Evolutionary conservation across 2,888 invertebrate species (phyloP).

Genomic region (Latheticus oryzae): DNA sequence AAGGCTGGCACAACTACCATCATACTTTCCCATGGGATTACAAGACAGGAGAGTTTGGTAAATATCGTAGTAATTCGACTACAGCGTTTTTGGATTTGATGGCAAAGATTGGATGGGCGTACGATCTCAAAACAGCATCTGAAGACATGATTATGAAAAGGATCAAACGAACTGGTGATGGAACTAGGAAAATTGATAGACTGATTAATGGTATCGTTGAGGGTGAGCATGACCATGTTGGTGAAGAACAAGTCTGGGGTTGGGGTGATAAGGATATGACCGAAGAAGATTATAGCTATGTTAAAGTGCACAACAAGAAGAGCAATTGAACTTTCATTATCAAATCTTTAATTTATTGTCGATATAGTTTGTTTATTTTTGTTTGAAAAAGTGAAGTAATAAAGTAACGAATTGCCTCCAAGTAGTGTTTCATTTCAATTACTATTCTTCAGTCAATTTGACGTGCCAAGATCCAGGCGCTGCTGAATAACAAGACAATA

Average conservation of each 20-base stretch:
- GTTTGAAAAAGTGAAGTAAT: too few relatives aligned
- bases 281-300: constrained; percentile 63
- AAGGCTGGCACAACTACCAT: constrained; percentile 80
- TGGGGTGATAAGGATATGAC: constrained; percentile 71
- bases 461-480: too few relatives aligned
- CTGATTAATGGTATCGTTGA: neutral
- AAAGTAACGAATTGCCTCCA: too few relatives aligned
- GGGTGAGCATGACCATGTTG: constrained; percentile 55
- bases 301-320: constrained; percentile 14
- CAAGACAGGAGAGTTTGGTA: constrained; percentile 66
- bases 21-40: constrained; percentile 69
- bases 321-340: constrained; percentile 1
- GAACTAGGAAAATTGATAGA: constrained; percentile 57
- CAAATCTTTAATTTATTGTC: constrained; percentile 3
- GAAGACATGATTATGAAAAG: constrained; percentile 68
- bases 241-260: constrained; percentile 71
- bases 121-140: constrained; percentile 75
- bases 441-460: too few relatives aligned
- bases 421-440: too few relatives aligned
- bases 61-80: constrained; percentile 73
- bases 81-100: constrained; percentile 82
- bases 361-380: too few relatives aligned
- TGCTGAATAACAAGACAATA: neutral
- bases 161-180: constrained; percentile 70
- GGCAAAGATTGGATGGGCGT: constrained; percentile 82